These are phyloP conservation scores for Vicugna pacos DNA, from an alignment of 2,113 vertebrate species.

Conservation along the genomic window DNA sequence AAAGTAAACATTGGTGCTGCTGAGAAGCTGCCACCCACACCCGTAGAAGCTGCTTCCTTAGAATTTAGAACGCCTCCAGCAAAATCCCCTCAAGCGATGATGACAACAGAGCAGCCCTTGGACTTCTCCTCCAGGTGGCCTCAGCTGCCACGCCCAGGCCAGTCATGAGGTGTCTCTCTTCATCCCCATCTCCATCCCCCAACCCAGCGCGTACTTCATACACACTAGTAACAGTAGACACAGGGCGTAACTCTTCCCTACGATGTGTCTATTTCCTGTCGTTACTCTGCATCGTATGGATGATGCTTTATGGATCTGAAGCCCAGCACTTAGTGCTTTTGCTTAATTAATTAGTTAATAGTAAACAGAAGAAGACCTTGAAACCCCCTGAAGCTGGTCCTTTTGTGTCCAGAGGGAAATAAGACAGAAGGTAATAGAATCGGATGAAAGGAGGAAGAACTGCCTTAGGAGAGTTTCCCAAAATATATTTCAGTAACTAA, in stretches of 20 bases:
- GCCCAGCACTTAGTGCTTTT: background rate
- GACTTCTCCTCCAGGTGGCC: background rate
- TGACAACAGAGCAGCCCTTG: background rate
- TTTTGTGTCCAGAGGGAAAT: slow-evolving; percentile 1
- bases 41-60: slow-evolving; percentile 15
- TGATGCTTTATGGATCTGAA: slow-evolving; percentile 13
- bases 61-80: slow-evolving; percentile 49
- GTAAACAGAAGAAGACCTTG: background rate
- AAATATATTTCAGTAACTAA: background rate
- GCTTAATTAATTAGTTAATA: slow-evolving; percentile 49
- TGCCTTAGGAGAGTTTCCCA: background rate
- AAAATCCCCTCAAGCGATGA: background rate
- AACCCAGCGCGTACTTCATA: background rate
- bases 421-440: background rate
- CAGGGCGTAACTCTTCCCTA: background rate
- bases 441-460: background rate
- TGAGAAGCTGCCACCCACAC: slow-evolving; percentile 52
- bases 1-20: slow-evolving; percentile 83
- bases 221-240: too few species aligned
- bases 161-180: background rate
- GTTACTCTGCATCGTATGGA: background rate
- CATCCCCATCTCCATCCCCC: background rate
- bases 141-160: background rate
- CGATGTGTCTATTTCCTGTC: background rate
- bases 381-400: background rate